Base-by-base conservation (phyloP, 30 jellyfish, hydroid and myxozoan genomes). In the Clytia hemisphaerica region DNA sequence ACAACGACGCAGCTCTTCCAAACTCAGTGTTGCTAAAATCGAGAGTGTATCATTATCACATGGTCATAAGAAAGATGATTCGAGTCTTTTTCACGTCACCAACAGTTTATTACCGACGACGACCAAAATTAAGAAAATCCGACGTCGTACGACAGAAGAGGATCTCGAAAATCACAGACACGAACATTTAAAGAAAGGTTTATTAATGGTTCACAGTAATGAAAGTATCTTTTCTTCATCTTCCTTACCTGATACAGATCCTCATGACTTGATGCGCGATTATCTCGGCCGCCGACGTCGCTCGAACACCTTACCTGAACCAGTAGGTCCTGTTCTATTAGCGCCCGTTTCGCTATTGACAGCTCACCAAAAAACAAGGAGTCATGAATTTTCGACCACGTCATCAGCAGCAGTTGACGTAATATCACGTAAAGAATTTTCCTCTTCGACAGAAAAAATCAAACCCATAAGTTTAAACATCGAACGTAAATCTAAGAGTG, bases 401-500 rank as follows among this genome's bases (percentile, higher is more conserved):
- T n/a, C n/a, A n/a, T n/a, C n/a, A n/a, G n/a, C n/a, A n/a, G n/a
- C n/a, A n/a, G n/a, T n/a, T n/a, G n/a, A n/a, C n/a, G n/a, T n/a
- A n/a, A n/a, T n/a, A n/a, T n/a, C n/a, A n/a, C n/a, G n/a, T n/a
- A n/a, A n/a, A n/a, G n/a, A n/a, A n/a, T n/a, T n/a, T n/a, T n/a
- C 70, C 27, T 22, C 70, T 6, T 9, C 30, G 0, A 28, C 25
- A 6, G 70, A 57, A 9, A 57, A 57, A n/a, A 57, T 57, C 5
- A 57, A 57, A 57, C 25, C 19, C 25, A 22, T 57, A 6, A 57
- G 44, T 22, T 57, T 57, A 57, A 57, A 57, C 16, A 57, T 57
- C 44, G 70, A 57, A 57, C 70, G 70, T 22, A 57, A 57, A 57
- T 57, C 70, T 4, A 57, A 57, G 30, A 57, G 70, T 2, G 25